A percentile compares a stretch with the other conserved stretches of the same genome.
phyloP scores from a whole-genome alignment of 2,888 invertebrate genomes.

The Furcula furcula region DNA sequence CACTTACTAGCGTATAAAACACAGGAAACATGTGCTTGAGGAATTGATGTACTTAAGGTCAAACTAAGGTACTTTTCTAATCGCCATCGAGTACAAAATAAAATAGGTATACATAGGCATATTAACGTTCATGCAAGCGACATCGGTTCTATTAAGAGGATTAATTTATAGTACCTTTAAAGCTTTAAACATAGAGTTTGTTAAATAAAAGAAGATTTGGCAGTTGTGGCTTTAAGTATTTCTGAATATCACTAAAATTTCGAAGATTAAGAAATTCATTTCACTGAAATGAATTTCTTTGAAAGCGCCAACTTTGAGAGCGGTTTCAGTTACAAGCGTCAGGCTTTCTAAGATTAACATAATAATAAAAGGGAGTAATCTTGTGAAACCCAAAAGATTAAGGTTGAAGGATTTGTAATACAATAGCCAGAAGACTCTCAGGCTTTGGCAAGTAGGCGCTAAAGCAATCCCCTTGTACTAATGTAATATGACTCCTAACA shows the following conservation, averaged over 20 bases:
- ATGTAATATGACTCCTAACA: slow-evolving; percentile 23
- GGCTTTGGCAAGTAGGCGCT: slow-evolving; percentile 21
- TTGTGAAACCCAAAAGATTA: slow-evolving; percentile 15
- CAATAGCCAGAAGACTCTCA: slow-evolving; percentile 14
- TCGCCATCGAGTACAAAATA: no score
- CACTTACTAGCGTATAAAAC: no score
- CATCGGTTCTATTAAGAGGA: no score
- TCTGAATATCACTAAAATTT: not conserved
- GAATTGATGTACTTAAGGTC: no score
- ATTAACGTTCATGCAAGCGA: no score
- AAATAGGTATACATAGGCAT: no score
- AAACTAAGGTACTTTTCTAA: no score
- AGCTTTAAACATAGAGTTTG: no score
- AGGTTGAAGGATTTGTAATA: slow-evolving; percentile 22
- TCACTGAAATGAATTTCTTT: no score
- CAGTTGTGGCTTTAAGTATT: not conserved
- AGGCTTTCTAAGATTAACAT: slow-evolving; percentile 13
- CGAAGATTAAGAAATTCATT: not conserved
- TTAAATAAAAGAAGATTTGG: no score
- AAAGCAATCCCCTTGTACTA: slow-evolving; percentile 22
- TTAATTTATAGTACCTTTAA: no score
- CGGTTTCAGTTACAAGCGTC: slow-evolving; percentile 6
- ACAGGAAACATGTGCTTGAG: no score
- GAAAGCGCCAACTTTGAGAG: slow-evolving; percentile 1
- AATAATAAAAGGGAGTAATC: slow-evolving; percentile 16